These are phyloP conservation scores for Prunella himalayana DNA, from an alignment of 2,113 vertebrate species.

Conservation along the genomic window DNA sequence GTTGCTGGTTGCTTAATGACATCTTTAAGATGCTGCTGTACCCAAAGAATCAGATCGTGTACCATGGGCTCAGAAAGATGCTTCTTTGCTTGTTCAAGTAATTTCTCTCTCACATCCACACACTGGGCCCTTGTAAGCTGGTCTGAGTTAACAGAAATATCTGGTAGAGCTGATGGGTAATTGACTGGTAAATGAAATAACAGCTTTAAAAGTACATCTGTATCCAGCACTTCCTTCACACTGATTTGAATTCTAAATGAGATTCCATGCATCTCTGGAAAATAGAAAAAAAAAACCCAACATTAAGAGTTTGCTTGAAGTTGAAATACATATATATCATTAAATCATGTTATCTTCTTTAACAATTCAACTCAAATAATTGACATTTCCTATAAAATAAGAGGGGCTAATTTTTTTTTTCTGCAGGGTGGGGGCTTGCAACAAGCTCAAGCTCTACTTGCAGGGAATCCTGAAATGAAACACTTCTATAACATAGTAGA, in stretches of 20 bases:
- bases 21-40: conserved; percentile 72
- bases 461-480: conserved; percentile 20
- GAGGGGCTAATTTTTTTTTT: background rate
- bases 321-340: background rate
- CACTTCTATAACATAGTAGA: background rate
- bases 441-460: background rate
- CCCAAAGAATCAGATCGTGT: conserved; percentile 80
- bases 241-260: conserved; percentile 76
- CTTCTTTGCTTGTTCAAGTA: conserved; percentile 73
- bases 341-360: background rate
- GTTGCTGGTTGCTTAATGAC: conserved; percentile 42
- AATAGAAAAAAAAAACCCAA: conserved; percentile 56
- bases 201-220: conserved; percentile 68
- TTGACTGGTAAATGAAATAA: conserved; percentile 77
- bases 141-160: conserved; percentile 77
- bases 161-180: conserved; percentile 76
- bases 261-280: conserved; percentile 76
- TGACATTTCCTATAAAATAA: background rate
- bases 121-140: conserved; percentile 78
- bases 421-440: background rate
- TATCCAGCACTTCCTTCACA: conserved; percentile 58
- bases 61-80: conserved; percentile 80
- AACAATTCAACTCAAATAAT: background rate
- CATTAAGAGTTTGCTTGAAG: conserved; percentile 17
- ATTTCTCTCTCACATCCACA: conserved; percentile 60